Evolutionary conservation across 2,888 invertebrate species (phyloP).

Genomic region (Xanthorhoe designata): DNA sequence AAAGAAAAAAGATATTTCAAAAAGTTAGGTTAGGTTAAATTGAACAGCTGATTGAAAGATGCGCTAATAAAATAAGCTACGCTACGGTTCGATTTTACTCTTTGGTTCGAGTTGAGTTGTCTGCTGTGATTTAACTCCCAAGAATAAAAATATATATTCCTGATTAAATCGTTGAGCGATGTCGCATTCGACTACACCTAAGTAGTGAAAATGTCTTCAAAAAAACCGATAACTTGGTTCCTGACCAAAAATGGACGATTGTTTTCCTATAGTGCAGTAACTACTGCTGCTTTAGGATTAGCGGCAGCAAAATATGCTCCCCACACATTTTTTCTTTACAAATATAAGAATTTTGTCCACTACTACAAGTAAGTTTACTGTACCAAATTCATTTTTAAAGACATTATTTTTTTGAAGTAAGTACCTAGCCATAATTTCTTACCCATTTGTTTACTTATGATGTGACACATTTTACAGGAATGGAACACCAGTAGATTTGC

Average conservation of each 20-base stretch:
- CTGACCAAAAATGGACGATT: slow-evolving; percentile 82
- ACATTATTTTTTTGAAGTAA: neutral
- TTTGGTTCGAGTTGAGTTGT: too few relatives aligned
- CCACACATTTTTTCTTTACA: slow-evolving; percentile 86
- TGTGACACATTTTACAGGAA: slow-evolving; percentile 72
- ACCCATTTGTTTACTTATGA: neutral
- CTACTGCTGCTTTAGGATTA: slow-evolving; percentile 56
- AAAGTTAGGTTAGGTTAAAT: too few relatives aligned
- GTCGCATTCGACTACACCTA: too few relatives aligned
- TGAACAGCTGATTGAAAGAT: too few relatives aligned
- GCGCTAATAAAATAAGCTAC: too few relatives aligned
- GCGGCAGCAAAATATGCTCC: slow-evolving; percentile 81
- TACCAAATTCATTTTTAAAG: neutral
- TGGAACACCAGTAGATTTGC: slow-evolving; percentile 85
- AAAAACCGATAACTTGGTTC: slow-evolving; percentile 80
- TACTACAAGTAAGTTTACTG: slow-evolving; percentile 82
- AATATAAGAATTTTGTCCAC: slow-evolving; percentile 87
- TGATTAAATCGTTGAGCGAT: too few relatives aligned
- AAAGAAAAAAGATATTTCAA: too few relatives aligned
- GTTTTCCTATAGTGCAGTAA: slow-evolving; percentile 80
- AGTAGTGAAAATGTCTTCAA: slow-evolving; percentile 58
- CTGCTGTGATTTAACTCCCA: too few relatives aligned
- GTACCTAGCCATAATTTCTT: too few relatives aligned
- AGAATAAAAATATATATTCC: too few relatives aligned
- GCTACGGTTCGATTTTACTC: too few relatives aligned